Evolutionary conservation across 2,888 invertebrate genomes (phyloP).

Genomic region (Microctonus brassicae): DNA sequence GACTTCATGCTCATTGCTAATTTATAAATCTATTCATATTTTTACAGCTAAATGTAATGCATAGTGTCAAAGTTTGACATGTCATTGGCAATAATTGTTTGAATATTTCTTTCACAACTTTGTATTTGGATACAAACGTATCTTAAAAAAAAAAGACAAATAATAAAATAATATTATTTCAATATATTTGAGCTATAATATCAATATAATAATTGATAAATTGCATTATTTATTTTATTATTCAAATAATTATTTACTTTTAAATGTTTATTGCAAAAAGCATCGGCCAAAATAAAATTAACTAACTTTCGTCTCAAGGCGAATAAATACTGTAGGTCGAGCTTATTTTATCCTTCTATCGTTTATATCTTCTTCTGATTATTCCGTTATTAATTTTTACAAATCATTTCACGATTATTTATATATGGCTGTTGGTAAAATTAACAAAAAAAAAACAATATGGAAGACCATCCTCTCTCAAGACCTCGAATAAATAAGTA

Average conservation of each 20-base stretch:
- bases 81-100: not conserved
- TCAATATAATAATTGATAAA: too few relatives aligned
- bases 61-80: not conserved
- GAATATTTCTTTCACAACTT: too few relatives aligned
- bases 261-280: conserved; percentile 35
- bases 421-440: not conserved
- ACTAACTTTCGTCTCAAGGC: conserved; percentile 11
- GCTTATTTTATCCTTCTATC: not conserved
- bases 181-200: too few relatives aligned
- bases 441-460: not conserved
- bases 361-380: not conserved
- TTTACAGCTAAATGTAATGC: not conserved
- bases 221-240: too few relatives aligned
- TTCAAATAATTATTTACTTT: too few relatives aligned
- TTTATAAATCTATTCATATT: not conserved
- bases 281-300: conserved; percentile 37
- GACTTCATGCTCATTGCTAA: too few relatives aligned
- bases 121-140: not conserved
- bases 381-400: not conserved
- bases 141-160: not conserved
- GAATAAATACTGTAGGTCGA: conserved; percentile 26
- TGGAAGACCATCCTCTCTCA: not conserved
- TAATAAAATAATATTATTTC: too few relatives aligned
- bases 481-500: conserved; percentile 18
- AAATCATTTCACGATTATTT: not conserved